Conservation (phyloP, 2,113 vertebrate genomes). For the Mixornis gularis region DNA sequence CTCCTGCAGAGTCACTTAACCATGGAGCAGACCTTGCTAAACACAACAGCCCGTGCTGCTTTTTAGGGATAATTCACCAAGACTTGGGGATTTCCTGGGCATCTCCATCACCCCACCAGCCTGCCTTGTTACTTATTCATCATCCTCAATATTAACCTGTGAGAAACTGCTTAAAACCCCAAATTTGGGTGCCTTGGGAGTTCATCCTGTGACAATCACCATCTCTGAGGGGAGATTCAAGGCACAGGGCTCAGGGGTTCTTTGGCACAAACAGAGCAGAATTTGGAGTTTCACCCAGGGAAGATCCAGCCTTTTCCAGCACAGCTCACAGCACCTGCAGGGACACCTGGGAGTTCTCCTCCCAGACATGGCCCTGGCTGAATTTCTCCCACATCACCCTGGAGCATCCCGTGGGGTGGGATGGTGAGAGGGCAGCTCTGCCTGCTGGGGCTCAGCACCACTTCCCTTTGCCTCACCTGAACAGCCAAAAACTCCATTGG, state of each 20-base stretch:
- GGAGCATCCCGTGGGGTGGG: fast-evolving
- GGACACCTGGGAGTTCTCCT: background rate
- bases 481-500: background rate
- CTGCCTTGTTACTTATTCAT: background rate
- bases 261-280: background rate
- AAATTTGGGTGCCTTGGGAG: background rate
- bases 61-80: background rate
- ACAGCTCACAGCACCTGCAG: background rate
- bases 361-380: background rate
- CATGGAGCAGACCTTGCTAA: background rate
- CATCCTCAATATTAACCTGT: background rate
- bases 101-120: background rate
- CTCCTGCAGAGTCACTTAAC: background rate
- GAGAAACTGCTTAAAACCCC: background rate
- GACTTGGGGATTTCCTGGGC: background rate
- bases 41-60: background rate
- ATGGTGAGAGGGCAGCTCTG: background rate
- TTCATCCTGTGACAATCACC: background rate
- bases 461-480: background rate
- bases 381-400: background rate
- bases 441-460: too few relatives aligned
- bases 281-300: background rate
- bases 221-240: background rate
- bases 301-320: background rate
- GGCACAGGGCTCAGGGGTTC: background rate